These are phyloP conservation scores for Chloroceryle aenea DNA, from an alignment of 2,113 vertebrate species.

Conservation along the genomic window DNA sequence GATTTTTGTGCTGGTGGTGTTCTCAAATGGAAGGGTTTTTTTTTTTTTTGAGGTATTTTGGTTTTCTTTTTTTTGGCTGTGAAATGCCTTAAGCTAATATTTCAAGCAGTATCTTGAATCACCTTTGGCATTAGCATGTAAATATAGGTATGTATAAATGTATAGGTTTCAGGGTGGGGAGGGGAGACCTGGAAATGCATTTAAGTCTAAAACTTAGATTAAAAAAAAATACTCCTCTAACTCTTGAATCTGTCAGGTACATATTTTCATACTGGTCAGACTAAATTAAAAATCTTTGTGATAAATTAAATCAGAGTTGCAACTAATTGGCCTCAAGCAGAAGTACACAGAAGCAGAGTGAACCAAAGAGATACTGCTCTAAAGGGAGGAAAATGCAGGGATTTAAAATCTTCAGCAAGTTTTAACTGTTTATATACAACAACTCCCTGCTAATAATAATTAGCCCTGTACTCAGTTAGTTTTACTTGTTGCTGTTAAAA, in stretches of 20 bases:
- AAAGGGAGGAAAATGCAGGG: not conserved
- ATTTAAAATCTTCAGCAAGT: not conserved
- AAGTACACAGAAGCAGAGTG: not conserved
- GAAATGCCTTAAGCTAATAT: not conserved
- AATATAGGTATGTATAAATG: not conserved
- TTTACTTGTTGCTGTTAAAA: not conserved
- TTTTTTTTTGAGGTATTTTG: not conserved
- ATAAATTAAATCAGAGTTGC: not conserved
- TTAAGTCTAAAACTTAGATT: not conserved
- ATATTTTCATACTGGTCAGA: not conserved
- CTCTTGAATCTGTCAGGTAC: not conserved
- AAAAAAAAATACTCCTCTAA: not conserved
- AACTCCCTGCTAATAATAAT: not conserved
- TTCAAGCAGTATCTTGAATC: not conserved
- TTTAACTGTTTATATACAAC: not conserved
- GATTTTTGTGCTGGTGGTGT: not conserved
- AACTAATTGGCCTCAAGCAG: not conserved
- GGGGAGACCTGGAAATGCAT: not conserved
- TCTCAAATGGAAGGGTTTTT: not conserved
- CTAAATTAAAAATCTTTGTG: not conserved
- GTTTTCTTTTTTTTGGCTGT: not conserved
- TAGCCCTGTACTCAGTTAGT: not conserved
- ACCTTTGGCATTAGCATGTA: not conserved
- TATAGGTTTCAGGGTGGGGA: not conserved
- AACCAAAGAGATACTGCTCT: not conserved